Conservation (phyloP, 1,140 invertebrate genomes). For the Yoshiicerus persimilis region DNA sequence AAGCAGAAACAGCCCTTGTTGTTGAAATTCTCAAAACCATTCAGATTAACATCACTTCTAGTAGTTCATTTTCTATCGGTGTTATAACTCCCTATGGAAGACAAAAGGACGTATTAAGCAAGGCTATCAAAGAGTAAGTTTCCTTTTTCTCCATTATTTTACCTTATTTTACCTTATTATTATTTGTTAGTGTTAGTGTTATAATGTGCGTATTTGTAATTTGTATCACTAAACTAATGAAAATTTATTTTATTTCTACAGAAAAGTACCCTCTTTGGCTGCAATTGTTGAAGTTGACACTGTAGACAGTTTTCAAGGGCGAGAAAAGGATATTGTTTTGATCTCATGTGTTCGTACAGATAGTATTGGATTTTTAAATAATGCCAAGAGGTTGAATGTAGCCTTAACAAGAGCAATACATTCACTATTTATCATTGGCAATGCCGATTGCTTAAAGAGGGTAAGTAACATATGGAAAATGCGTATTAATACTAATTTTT, state of each 20-base stretch:
- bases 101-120: slow-evolving; percentile 25
- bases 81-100: slow-evolving; percentile 43
- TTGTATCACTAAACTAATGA: too few relatives aligned
- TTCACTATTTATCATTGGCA: slow-evolving; percentile 68
- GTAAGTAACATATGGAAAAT: not conserved
- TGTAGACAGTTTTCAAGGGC: slow-evolving; percentile 88
- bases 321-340: slow-evolving; percentile 85
- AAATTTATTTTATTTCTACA: not conserved
- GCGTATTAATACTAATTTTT: not conserved
- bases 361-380: slow-evolving; percentile 68
- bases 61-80: slow-evolving; percentile 20
- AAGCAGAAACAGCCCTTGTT: not conserved
- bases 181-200: not conserved
- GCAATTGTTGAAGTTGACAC: slow-evolving; percentile 69
- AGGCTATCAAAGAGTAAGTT: not conserved
- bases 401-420: slow-evolving; percentile 75
- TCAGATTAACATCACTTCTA: not conserved
- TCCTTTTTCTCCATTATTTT: not conserved
- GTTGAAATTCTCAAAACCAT: not conserved
- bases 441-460: slow-evolving; percentile 51
- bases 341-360: slow-evolving; percentile 81
- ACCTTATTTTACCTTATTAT: not conserved
- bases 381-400: slow-evolving; percentile 75
- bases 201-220: too few relatives aligned
- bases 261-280: not conserved